phyloP scores from a whole-genome alignment of 2,113 vertebrate species.

The Zapornia atra region DNA sequence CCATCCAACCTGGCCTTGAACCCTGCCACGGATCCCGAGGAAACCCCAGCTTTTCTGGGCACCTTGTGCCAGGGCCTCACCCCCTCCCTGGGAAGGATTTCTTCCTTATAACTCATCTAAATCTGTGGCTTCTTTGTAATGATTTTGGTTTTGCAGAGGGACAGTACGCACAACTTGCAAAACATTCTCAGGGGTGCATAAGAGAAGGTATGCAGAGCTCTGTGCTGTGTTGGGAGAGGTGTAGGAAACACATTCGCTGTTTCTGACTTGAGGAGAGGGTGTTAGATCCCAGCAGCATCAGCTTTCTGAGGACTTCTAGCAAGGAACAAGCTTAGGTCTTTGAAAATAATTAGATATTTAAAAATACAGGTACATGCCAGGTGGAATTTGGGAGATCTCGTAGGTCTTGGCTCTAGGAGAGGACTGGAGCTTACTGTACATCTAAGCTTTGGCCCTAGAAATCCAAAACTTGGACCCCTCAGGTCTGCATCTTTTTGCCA shows the following conservation, averaged over 20 bases:
- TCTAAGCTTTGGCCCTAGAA: background rate
- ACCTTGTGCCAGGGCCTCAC: too few relatives aligned
- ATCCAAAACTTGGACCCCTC: background rate
- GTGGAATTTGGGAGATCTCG: background rate
- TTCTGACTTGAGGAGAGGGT: background rate
- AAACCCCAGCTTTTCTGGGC: too few relatives aligned
- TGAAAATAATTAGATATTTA: background rate
- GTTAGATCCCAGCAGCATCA: background rate
- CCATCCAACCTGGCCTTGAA: too few relatives aligned
- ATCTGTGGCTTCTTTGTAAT: background rate
- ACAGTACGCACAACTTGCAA: background rate
- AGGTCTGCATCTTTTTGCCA: background rate
- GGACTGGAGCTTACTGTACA: too few relatives aligned
- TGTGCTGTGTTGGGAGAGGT: accelerated
- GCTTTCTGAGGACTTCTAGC: background rate
- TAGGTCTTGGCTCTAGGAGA: background rate
- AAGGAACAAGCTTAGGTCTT: background rate
- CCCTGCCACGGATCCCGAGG: too few relatives aligned
- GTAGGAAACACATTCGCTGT: accelerated
- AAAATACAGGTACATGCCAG: background rate
- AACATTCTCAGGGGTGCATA: background rate
- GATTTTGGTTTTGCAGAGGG: background rate
- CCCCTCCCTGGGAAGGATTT: too few relatives aligned
- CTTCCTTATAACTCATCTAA: too few relatives aligned
- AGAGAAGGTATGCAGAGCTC: background rate